Base-by-base conservation (phyloP, 2,888 invertebrate genomes). In the Helicoverpa assulta region DNA sequence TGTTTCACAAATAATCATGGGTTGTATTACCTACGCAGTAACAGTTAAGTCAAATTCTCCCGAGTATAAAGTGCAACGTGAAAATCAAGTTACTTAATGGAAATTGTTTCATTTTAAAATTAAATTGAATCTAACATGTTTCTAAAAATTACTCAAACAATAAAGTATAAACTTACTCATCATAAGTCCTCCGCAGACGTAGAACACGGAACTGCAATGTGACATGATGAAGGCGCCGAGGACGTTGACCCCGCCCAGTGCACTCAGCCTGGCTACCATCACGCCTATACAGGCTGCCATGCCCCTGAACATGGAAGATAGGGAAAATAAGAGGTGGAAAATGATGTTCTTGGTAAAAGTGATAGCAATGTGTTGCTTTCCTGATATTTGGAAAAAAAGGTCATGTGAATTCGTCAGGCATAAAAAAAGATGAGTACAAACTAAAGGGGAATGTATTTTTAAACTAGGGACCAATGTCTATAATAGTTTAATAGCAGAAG, bases 281-380 rank as follows among this genome's bases (percentile, higher is more conserved):
- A 90, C 87, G 0, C 86, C 86, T 7, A 91, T 76, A 53, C 90
- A 91, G 0, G 91, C 84, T 12, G 88, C 88, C 89, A 88, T 91
- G 12, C 91, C 91, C 0, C 91, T 91, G 78, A 0, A 47, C 26
- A 63, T 50, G n/a, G 10, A 29, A 67, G 4, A 47, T 2, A 40
- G 7, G 10, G 0, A 29, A 7, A 21, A 51, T 8, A 7, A 52
- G 0, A 60, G 10, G 1, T 33, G 7, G 6, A 5, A 16, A 1
- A 16, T 21, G 21, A 40, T 14, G n/a, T n/a, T 16, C 5, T 18
- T 5, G 16, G 6, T 1, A 14, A 55, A 18, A 0, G 12, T 12
- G 16, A 21, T 1, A 47, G 62, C 70, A 76, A 70, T 54, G 2
- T n/a, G 18, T 66, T 59, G 21, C n/a, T 14, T 5, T 8, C 10